Base-by-base conservation (phyloP, 2,113 vertebrate genomes). In the zebrafish (Danio rerio) region DNA sequence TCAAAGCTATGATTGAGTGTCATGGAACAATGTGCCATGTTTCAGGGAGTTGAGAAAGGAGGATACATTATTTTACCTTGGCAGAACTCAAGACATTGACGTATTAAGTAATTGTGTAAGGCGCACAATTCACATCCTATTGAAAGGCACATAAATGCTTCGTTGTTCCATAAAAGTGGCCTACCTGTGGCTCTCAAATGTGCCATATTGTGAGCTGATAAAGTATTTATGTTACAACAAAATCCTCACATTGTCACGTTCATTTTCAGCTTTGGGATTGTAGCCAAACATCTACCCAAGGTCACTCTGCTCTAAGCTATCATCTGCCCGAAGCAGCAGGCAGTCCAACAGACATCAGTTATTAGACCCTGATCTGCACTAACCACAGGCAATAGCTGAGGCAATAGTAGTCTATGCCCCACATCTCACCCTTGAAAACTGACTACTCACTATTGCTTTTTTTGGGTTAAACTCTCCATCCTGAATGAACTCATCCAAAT, bases 231-330 rank as follows among this genome's bases (percentile, higher is more conserved):
- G 47, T 52, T 55, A 9, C 62, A 53, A 79, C 62, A 66, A 68
- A 70, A 52, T 71, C 61, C 53, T 45, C 61, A n/a, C 49, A 66
- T 56, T 55, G 72, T n/a, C 65, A 43, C 50, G 20, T 78, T 20
- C 55, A 71, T 18, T 83, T 52, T 62, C n/a, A 45, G 47, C 20
- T 77, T 83, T 6, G 56, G 81, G 81, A 78, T 61, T 68, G 56
- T 70, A 47, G 74, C 81, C 81, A 83, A 55, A 78, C 65, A 61
- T 77, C 62, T 76, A 69, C 53, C 78, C 47, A 83, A 69, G 74
- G 65, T 83, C 74, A 83, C 63, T 77, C 78, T 83, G 18, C 72
- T 68, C 65, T 47, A 53, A 52, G 74, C 63, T 78, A 77, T 83
- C 65, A 83, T 61, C 65, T 70, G 49, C 45, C 56, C 12, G 20